Base-by-base conservation (phyloP, 2,888 invertebrate genomes). In the Drosophila pseudotalamancana region DNA sequence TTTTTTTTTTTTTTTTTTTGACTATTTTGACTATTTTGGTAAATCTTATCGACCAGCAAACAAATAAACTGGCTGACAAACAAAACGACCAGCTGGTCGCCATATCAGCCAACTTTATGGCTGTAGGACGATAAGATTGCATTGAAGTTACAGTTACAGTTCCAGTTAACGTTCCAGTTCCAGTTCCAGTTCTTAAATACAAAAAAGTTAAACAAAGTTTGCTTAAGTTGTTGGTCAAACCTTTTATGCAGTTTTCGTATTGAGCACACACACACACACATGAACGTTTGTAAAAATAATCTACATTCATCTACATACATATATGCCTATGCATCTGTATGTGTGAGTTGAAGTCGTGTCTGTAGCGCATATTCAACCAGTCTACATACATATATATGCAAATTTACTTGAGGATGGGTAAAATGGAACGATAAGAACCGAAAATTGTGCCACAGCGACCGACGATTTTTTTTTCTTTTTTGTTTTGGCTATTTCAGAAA, bases 381-480 rank as follows among this genome's bases (percentile, higher is more conserved):
- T 45, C 62, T 53, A 37, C 11, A 18, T 56, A 72, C 68, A 72
- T 67, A 18, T 56, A 72, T 72, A 72, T 67, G 72, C 63, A 43
- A 71, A 67, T 62, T 42, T 57, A 12, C n/a, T 35, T 11, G 40
- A 37, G 46, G 31, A 45, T 57, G 42, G 39, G 23, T 19, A 16
- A 6, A 23, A 51, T 12, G 32, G 45, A 16, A 46, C 66, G 34
- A 63, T 48, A 49, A 50, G 39, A 65, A 51, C 25, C 42, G 55
- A 66, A 56, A 34, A 40, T 21, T 25, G 11, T 50, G 42, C 32
- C 53, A 49, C 35, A 23, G 37, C 43, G 19, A 16, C 25, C 43
- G 59, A 61, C 69, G 69, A 75, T 72, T 74, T 77, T 60, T 61
- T n/a, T n/a, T n/a, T n/a, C n/a, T n/a, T n/a, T n/a, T n/a, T n/a